Conservation (phyloP, 2,888 invertebrate genomes). For the Germaria angustata region DNA sequence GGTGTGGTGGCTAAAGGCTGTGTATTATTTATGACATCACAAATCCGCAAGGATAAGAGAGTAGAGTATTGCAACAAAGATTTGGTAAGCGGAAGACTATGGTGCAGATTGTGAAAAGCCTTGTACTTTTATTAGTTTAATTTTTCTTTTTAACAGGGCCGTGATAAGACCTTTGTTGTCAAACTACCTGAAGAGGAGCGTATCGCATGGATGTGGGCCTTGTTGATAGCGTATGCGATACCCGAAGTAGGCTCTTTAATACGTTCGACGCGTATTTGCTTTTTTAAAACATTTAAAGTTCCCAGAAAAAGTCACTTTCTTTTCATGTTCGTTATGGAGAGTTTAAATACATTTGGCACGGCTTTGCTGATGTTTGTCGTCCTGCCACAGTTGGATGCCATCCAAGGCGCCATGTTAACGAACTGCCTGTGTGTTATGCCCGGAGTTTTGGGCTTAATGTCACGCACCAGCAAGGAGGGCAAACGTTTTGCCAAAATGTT, state of each 20-base stretch:
- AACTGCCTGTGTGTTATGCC: slow-evolving; percentile 97
- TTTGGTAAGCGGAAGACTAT: no score
- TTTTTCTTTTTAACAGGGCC: slow-evolving; percentile 82
- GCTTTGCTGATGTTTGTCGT: slow-evolving; percentile 92
- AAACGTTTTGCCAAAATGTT: slow-evolving; percentile 88
- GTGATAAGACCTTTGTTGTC: slow-evolving; percentile 91
- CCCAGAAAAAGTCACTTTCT: slow-evolving; percentile 81
- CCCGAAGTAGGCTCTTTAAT: slow-evolving; percentile 94
- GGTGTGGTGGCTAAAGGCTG: slow-evolving; percentile 94
- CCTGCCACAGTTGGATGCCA: slow-evolving; percentile 94
- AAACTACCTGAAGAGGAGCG: slow-evolving; percentile 91
- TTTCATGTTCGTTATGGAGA: slow-evolving; percentile 89
- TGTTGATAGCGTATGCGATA: slow-evolving; percentile 91
- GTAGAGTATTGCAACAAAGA: slow-evolving; percentile 91
- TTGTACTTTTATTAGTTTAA: background rate
- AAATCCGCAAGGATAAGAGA: slow-evolving; percentile 88
- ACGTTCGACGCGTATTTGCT: slow-evolving; percentile 91
- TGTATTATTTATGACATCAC: slow-evolving; percentile 95
- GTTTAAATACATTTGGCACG: slow-evolving; percentile 92
- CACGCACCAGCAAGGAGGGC: slow-evolving; percentile 90
- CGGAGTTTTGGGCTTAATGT: slow-evolving; percentile 85
- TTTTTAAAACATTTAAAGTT: slow-evolving; percentile 92
- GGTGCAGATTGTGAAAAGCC: no score
- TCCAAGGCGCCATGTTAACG: slow-evolving; percentile 97
- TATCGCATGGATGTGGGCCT: slow-evolving; percentile 95